Base-by-base conservation (phyloP, 2,113 vertebrate species). In the Lutjanus erythropterus region DNA sequence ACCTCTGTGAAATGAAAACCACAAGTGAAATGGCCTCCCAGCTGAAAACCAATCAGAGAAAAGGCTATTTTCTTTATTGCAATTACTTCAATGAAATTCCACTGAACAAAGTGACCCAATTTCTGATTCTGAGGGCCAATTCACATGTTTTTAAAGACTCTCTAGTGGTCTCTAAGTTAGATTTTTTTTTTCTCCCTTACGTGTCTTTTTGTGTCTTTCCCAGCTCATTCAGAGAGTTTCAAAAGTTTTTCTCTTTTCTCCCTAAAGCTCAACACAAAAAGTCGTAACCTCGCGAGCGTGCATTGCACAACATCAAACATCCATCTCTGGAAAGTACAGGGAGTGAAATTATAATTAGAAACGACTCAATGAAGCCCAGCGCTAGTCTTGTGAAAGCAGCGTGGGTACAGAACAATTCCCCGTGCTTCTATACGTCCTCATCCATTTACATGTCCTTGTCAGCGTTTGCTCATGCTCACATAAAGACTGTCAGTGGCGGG, bases 31-130 rank as follows among this genome's bases (percentile, higher is more conserved):
- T 14, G 6, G 52, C 44, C 44, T 66, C 50, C 39, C 41, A 67
- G 53, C 44, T 75, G 71, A 87, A 41, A 72, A 46, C 49, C 79
- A 59, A 76, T 76, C 47, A 78, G 60, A 55, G 74, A 85, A 71
- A 11, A 66, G 29, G 19, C 49, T 21, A 59, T 73, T 78, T 81
- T 55, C 46, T 64, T 71, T 41, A 12, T 19, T 65, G 56, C 46
- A 68, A 39, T 84, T 70, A 53, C 42, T 49, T 64, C 23, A 37
- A 60, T 78, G 16, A 50, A 47, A 73, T 64, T 53, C 42, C 35
- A 35, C 31, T 50, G 25, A 59, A 59, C 42, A 61, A 80, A 76
- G 21, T 42, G 74, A 85, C 73, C 65, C 23, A 68, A 75, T 84
- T 84, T 67, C 27, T 59, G 27, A 75, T 53, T 59, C 58, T 19